phyloP scores from a whole-genome alignment of 2,797 vertebrate genomes.

The Chromobotia macracanthus region DNA sequence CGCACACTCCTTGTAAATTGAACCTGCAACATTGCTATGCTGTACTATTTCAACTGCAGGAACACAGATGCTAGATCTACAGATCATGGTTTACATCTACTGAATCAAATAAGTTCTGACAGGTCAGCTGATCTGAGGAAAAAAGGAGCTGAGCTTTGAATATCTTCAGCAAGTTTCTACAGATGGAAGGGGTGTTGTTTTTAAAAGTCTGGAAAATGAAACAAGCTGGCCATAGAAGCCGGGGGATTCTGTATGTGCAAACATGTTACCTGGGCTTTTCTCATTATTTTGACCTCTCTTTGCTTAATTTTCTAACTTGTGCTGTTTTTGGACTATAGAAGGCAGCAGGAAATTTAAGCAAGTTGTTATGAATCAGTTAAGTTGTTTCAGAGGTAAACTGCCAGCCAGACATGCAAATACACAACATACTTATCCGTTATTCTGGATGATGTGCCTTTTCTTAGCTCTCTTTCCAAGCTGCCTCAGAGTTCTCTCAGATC shows the following conservation, averaged over 20 bases:
- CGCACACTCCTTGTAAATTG: background rate
- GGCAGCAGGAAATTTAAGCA: slow-evolving; percentile 30
- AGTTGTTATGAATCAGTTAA: slow-evolving; percentile 51
- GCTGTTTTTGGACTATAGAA: slow-evolving; percentile 49
- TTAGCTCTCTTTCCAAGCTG: slow-evolving; percentile 36
- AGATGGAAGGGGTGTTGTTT: slow-evolving; percentile 44
- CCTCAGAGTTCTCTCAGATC: slow-evolving; percentile 30
- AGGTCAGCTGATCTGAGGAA: slow-evolving; percentile 30
- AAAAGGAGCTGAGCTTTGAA: slow-evolving; percentile 4
- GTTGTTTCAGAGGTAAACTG: slow-evolving; percentile 46
- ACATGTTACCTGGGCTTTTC: slow-evolving; percentile 74
- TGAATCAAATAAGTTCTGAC: slow-evolving; percentile 15
- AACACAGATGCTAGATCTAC: background rate
- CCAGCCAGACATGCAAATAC: slow-evolving; percentile 31
- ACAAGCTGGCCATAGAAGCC: slow-evolving; percentile 59
- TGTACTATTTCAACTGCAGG: background rate
- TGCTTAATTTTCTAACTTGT: slow-evolving; percentile 37
- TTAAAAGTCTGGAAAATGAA: slow-evolving; percentile 71
- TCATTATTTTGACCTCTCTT: slow-evolving; percentile 58
- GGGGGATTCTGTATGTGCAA: slow-evolving; percentile 70
- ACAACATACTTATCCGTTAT: background rate
- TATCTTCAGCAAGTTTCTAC: slow-evolving; percentile 17
- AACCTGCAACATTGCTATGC: background rate
- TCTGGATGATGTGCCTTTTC: slow-evolving; percentile 29
- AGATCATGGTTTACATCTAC: background rate